Conservation (phyloP, 30 jellyfish, hydroid and myxozoan genomes). For the Calvadosia cruxmelitensis region DNA sequence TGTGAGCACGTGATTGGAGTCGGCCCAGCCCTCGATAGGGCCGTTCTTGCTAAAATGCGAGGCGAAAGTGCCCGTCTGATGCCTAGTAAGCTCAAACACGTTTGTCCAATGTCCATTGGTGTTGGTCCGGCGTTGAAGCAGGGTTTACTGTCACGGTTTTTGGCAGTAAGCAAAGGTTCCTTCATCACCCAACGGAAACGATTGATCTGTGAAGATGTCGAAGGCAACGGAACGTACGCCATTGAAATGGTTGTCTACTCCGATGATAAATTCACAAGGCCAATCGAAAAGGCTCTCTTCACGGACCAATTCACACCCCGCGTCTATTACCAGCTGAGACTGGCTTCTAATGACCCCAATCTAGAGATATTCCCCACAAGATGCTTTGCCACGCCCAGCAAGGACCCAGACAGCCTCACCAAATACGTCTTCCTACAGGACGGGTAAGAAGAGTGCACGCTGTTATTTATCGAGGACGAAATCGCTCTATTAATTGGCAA, state of each 20-base stretch:
- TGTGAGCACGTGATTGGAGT: slow-evolving; percentile 45
- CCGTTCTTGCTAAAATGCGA: slow-evolving; percentile 15
- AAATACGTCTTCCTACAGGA: slow-evolving; percentile 41
- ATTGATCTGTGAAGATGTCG: slow-evolving; percentile 26
- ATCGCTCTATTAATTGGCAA: neutral
- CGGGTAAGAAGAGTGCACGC: too few relatives aligned
- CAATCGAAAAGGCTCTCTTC: slow-evolving; percentile 5
- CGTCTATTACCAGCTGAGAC: neutral
- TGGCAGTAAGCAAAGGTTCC: neutral
- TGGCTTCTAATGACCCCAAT: slow-evolving; percentile 13
- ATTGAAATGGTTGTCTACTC: slow-evolving; percentile 37
- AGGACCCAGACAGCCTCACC: slow-evolving; percentile 33
- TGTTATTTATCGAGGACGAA: too few relatives aligned
- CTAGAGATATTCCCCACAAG: slow-evolving; percentile 42
- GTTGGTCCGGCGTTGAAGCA: slow-evolving; percentile 35
- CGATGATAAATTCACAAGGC: slow-evolving; percentile 28
- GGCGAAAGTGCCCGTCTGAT: slow-evolving; percentile 25
- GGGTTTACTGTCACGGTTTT: slow-evolving; percentile 10
- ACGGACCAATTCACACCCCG: neutral
- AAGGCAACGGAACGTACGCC: slow-evolving; percentile 18
- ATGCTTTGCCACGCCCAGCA: slow-evolving; percentile 73
- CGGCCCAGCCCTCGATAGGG: slow-evolving; percentile 42
- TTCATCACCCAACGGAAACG: slow-evolving; percentile 21
- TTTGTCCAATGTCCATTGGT: slow-evolving; percentile 63
- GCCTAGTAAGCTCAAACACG: slow-evolving; percentile 24